Conservation (phyloP, 2,888 invertebrate species). For the Drosophila planitibia region DNA sequence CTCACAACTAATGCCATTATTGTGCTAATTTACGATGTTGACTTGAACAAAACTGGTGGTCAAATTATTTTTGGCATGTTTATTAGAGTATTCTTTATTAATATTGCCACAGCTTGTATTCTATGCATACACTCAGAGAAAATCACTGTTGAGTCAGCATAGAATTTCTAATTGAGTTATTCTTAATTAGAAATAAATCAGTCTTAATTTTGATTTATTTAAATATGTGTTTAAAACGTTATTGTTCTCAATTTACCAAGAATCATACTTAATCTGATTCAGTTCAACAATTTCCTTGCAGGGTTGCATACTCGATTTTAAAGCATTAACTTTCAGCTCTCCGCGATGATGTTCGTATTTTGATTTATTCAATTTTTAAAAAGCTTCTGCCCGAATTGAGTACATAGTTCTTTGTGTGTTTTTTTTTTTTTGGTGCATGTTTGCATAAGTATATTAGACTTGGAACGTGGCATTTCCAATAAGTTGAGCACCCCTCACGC, state of each 20-base stretch:
- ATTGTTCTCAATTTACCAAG: background rate
- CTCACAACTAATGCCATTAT: slow-evolving; percentile 18
- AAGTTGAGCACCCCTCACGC: slow-evolving; percentile 5
- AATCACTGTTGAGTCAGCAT: background rate
- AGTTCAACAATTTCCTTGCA: background rate
- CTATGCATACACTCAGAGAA: background rate
- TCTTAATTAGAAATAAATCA: background rate
- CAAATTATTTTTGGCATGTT: slow-evolving; percentile 42
- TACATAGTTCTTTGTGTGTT: background rate
- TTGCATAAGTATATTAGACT: background rate
- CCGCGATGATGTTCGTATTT: background rate
- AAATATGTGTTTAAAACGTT: background rate
- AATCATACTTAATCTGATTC: background rate
- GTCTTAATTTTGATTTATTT: background rate
- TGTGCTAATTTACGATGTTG: slow-evolving; percentile 48
- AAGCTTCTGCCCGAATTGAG: background rate
- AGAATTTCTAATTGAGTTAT: background rate
- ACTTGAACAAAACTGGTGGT: slow-evolving; percentile 55
- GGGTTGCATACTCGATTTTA: background rate
- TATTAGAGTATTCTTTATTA: slow-evolving; percentile 38
- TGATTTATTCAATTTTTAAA: background rate
- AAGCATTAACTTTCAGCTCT: background rate
- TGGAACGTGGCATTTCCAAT: slow-evolving; percentile 43
- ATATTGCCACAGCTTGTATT: slow-evolving; percentile 12
- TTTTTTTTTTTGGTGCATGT: background rate